A percentile compares a stretch with the other conserved stretches of the same genome.
These are phyloP conservation scores for Tinea semifulvella DNA, from an alignment of 2,888 invertebrate species.

Conservation along the genomic window DNA sequence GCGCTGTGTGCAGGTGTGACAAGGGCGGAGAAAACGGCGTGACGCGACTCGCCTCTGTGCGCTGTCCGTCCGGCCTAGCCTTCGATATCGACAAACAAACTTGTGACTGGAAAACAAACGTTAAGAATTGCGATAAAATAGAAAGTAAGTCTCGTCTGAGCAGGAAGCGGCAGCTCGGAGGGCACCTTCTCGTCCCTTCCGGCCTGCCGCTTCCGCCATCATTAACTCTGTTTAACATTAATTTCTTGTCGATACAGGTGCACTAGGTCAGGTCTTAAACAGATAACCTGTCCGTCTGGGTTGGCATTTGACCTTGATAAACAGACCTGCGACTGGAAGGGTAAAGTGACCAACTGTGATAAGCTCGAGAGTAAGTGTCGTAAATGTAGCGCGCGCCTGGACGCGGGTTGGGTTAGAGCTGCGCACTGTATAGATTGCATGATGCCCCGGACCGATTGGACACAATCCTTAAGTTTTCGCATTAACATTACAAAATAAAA, in stretches of 20 bases:
- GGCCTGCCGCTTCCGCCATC: slow-evolving; percentile 49
- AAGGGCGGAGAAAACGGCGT: slow-evolving; percentile 87
- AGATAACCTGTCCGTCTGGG: slow-evolving; percentile 96
- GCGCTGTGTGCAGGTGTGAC: slow-evolving; percentile 83
- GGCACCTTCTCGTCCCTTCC: slow-evolving; percentile 33
- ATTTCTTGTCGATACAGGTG: slow-evolving; percentile 78
- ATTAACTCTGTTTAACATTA: slow-evolving; percentile 41
- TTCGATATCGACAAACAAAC: slow-evolving; percentile 95
- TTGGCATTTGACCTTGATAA: slow-evolving; percentile 97
- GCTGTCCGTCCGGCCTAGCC: slow-evolving; percentile 89
- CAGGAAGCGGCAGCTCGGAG: slow-evolving; percentile 55
- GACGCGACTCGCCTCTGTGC: slow-evolving; percentile 87
- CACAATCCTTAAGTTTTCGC: slow-evolving; percentile 8
- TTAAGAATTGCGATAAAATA: slow-evolving; percentile 92
- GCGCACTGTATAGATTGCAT: slow-evolving; percentile 63
- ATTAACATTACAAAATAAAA: slow-evolving; percentile 2
- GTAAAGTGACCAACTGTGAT: slow-evolving; percentile 96
- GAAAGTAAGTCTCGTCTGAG: slow-evolving; percentile 83
- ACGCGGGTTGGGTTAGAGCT: slow-evolving; percentile 62
- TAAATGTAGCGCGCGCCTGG: slow-evolving; percentile 54
- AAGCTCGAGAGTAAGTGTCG: slow-evolving; percentile 93
- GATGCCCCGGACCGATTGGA: slow-evolving; percentile 28
- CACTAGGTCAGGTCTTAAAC: slow-evolving; percentile 95
- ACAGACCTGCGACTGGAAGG: slow-evolving; percentile 99
- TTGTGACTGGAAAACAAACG: slow-evolving; percentile 96